Evolutionary conservation across 1,140 invertebrate genomes (phyloP), one percentile per base, ranked within the genome.

Genomic region (Papilio glaucus): DNA sequence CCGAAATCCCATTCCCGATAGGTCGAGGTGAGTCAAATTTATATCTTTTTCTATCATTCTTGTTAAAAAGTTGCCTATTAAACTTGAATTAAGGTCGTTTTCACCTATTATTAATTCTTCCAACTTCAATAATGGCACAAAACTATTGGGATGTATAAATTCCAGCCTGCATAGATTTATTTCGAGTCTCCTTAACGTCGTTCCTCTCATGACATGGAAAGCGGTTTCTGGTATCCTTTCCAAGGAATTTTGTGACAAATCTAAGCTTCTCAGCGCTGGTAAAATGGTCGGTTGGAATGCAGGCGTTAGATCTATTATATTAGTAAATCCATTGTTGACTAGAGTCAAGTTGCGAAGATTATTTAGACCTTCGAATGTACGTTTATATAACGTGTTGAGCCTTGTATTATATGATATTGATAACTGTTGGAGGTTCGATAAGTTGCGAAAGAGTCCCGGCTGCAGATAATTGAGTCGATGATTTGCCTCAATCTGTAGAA

Each of bases 1-100:
- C 24, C 92, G 78, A 67, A 94, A 94, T 0, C 94, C 94, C 80
- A 93, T 88, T 18, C 88, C 87, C n/a, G 89, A 93, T 41, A 95
- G 72, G 81, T 94, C 91, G 0, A 95, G 71, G 53, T 80, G 72
- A 10, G 87, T 81, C 12, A 95, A 81, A 71, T 88, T 89, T 24
- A 94, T 91, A n/a, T 81, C 71, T 57, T 79, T 62, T 15, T 84
- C 60, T 53, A 84, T 76, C 80, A 91, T 86, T 61, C 73, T 79
- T 21, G 84, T 72, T 37, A 95, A 73, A 57, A 94, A 80, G 7
- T 93, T 74, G 18, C 81, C 84, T 42, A 95, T 86, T 29, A 86
- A 80, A 6, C 83, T 73, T 4, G 87, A 73, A 77, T 93, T 91
- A n/a, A 95, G 84, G 70, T 88, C 89, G 75, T 94, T 94, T 74